Evolutionary conservation across 2,113 vertebrate species (phyloP), one percentile per base, ranked within the genome.

Genomic region (Hystrix brachyura): DNA sequence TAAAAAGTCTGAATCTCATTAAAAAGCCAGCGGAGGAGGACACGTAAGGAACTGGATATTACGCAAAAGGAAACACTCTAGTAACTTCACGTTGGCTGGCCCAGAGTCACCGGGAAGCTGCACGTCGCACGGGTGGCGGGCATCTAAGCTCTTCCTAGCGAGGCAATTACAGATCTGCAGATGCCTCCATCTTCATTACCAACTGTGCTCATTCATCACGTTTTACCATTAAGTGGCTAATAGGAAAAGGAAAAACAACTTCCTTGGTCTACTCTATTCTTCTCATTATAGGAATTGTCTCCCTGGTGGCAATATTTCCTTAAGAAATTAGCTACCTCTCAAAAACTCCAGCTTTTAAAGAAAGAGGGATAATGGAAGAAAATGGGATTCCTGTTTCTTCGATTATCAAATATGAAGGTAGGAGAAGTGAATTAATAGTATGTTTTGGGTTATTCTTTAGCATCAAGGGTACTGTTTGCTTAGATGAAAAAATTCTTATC

Each of bases 1-100:
- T 83, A 38, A 51, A 76, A 87, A 29, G 80, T 69, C 78, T 38
- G 57, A 94, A 57, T 95, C 74, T 85, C 96, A 97, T 93, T 93
- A 90, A 87, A 93, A 97, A 91, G 27, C 15, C 95, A 93, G 57
- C 3, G 7, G 55, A 83, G 53, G 79, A 80, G 67, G 91, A n/a
- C 18, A n/a, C 18, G 21, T 67, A 82, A 91, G 79, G 62, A 91
- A 71, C 25, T 46, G 59, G 53, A 67, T 3, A 65, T 29, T 59
- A 57, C 14, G 7, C 25, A 46, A 43, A 80, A 23, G 53, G 46
- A 29, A 62, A 64, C 18, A 69, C 55, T 46, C 23, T 4, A 48
- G 57, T 23, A 21, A 91, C 67, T 69, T 53, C 62, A 46, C 29
- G 55, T 27, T 17, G 59, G 65, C 29, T n/a, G 53, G 18, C 10